Conservation (phyloP, 2,113 vertebrate species). For the Ciconia maguari region DNA sequence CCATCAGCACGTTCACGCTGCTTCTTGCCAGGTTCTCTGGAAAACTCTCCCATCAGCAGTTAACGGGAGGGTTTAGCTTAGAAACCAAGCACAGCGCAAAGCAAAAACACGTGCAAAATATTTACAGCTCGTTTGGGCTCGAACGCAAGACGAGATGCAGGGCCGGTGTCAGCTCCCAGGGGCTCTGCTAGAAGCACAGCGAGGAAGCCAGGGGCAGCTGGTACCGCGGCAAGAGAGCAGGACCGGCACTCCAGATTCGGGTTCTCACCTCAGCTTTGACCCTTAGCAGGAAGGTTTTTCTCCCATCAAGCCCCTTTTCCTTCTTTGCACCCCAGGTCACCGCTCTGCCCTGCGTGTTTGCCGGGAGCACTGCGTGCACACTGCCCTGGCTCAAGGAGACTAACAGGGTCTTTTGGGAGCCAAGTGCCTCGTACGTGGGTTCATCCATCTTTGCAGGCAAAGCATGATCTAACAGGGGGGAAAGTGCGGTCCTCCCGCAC, state of each 20-base stretch:
- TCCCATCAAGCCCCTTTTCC: accelerated
- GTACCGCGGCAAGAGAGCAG: background rate
- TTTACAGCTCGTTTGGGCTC: background rate
- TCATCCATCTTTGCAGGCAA: background rate
- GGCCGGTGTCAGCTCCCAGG: accelerated
- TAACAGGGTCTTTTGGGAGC: background rate
- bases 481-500: accelerated
- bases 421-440: accelerated
- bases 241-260: accelerated
- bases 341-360: accelerated
- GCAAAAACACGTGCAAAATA: background rate
- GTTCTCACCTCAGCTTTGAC: accelerated
- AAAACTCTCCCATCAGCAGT: constrained; percentile 65
- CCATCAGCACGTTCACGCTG: constrained; percentile 61
- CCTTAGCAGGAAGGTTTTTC: accelerated
- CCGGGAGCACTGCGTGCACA: accelerated
- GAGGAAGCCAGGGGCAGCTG: background rate
- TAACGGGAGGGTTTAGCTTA: background rate
- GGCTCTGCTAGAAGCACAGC: background rate
- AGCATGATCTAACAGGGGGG: accelerated
- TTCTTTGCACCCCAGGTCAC: accelerated
- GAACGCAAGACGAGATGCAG: accelerated
- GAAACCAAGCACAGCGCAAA: background rate
- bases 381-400: background rate
- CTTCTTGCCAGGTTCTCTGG: constrained; percentile 60